Base-by-base conservation (phyloP, 2,888 invertebrate species). In the Imbricaverruca yamaguchii region DNA sequence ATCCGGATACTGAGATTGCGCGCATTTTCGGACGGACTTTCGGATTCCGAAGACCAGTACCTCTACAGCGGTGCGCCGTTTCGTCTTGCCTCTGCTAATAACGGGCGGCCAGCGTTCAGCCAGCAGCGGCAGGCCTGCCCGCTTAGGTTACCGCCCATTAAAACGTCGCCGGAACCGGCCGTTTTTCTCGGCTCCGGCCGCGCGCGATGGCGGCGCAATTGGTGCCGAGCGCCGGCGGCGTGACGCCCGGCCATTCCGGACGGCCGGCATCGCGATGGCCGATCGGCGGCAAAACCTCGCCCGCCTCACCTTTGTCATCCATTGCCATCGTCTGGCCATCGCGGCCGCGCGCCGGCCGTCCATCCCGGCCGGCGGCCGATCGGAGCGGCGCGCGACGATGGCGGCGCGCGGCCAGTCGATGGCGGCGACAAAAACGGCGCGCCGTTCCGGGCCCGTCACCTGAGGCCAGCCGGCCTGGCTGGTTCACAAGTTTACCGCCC, bases 61-160 rank as follows among this genome's bases (percentile, higher is more conserved):
- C 39, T 39, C 39, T 39, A 39, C 39, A 39, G 39, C 39, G 39
- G 39, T 39, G 39, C 39, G 39, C 39, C 4, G 39, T 4, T 39
- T 39, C 39, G 39, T 39, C 39, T 39, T 39, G 39, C 39, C 39
- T 39, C 39, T 39, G 39, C 39, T 39, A 4, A 39, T 39, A 39
- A 39, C 39, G 39, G 39, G 2, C 39, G 4, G 39, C 39, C 4
- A 39, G 39, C 39, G 39, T 39, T 39, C 39, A 3, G 39, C 39
- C 39, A 39, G 39, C 39, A 39, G 2, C 39, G 39, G 39, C 18
- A 18, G 15, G 15, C n/a, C 18, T 21, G n/a, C n/a, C 23, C 69
- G 25, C 69, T 69, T 69, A 21, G 74, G 74, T 74, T 74, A 74
- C 74, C 23, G 39, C 74, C 74, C 74, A 74, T 74, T 74, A 74